These are phyloP conservation scores for Trochalopteron elliotii DNA, from an alignment of 2,113 vertebrate genomes.

Conservation along the genomic window DNA sequence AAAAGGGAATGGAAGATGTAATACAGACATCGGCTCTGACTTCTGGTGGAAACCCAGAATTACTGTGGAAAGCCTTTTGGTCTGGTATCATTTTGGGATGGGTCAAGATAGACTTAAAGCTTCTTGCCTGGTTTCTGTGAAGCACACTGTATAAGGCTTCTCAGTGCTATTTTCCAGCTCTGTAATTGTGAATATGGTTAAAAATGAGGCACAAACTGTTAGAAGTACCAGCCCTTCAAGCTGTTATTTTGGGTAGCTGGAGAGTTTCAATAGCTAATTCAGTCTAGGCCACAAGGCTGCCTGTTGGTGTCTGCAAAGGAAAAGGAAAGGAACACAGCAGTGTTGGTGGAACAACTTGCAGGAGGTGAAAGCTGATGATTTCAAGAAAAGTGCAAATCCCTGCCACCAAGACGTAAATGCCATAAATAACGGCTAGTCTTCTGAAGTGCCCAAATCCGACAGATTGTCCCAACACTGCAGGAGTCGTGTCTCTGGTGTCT, in stretches of 20 bases:
- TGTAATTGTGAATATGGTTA: neutral
- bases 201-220: neutral
- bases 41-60: neutral
- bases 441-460: neutral
- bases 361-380: neutral
- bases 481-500: neutral
- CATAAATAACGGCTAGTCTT: neutral
- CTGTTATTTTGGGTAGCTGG: neutral
- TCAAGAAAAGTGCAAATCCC: neutral
- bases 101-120: neutral
- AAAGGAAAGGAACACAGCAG: neutral
- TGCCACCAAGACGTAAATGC: neutral
- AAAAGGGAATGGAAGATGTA: neutral
- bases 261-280: neutral
- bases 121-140: neutral
- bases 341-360: neutral
- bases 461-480: fast-evolving
- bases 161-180: neutral
- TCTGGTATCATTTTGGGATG: neutral
- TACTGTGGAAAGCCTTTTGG: neutral
- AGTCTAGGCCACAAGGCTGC: neutral
- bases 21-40: neutral
- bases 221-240: neutral
- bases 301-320: neutral
- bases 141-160: neutral